phyloP scores from a whole-genome alignment of 2,888 invertebrate species.

The Pollenia labialis region DNA sequence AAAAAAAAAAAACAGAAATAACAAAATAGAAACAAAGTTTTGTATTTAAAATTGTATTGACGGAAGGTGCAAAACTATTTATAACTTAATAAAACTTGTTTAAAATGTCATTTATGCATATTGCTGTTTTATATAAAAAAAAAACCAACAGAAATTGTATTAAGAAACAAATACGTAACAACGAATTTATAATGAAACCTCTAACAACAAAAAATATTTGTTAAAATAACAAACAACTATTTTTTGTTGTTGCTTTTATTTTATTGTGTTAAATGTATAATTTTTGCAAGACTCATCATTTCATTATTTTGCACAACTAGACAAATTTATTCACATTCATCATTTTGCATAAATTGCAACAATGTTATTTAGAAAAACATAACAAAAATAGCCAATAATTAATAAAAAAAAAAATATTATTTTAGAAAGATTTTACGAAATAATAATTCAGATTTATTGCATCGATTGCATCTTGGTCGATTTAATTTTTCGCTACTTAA shows the following conservation, averaged over 20 bases:
- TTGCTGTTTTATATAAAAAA: slow-evolving; percentile 4
- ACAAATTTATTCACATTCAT: not conserved
- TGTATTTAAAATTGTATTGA: slow-evolving; percentile 29
- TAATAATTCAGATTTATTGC: no score
- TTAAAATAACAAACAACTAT: not conserved
- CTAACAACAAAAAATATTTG: not conserved
- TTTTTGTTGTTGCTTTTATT: not conserved
- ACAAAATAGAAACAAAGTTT: slow-evolving; percentile 9
- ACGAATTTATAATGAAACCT: slow-evolving; percentile 2
- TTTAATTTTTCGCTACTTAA: no score
- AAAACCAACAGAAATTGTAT: not conserved
- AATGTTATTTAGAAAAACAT: slow-evolving; percentile 49
- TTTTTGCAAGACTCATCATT: slow-evolving; percentile 4
- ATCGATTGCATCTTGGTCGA: no score
- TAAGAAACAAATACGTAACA: slow-evolving; percentile 22
- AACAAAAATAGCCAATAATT: slow-evolving; percentile 17
- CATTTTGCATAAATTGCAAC: slow-evolving; percentile 32
- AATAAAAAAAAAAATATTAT: slow-evolving; percentile 9
- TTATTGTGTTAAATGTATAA: not conserved
- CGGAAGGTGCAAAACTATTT: slow-evolving; percentile 69
- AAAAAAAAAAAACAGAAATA: not conserved
- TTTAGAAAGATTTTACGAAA: not conserved
- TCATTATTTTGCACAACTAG: not conserved
- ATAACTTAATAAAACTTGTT: slow-evolving; percentile 45
- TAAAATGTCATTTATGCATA: slow-evolving; percentile 13